phyloP scores from a whole-genome alignment of 2,797 vertebrate species.

The Cynopterus sphinx region DNA sequence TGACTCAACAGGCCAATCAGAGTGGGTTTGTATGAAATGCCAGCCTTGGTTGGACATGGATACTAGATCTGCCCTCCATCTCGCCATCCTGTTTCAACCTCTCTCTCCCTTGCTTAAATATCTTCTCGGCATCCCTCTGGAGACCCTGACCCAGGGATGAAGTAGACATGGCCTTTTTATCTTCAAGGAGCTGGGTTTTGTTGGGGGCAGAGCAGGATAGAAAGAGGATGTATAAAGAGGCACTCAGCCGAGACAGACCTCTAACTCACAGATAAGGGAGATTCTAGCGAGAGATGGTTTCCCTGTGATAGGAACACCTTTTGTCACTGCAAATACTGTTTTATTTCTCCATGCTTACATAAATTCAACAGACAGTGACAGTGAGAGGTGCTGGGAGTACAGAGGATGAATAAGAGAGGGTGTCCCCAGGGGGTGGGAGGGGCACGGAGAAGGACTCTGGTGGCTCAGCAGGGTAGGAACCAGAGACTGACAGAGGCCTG shows the following conservation, averaged over 20 bases:
- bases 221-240: neutral
- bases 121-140: neutral
- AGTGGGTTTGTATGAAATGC: neutral
- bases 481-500: neutral
- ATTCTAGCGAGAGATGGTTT: neutral
- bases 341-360: neutral
- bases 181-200: neutral
- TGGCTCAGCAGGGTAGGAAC: neutral
- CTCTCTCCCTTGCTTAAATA: neutral
- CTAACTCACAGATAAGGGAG: neutral
- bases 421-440: neutral
- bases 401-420: neutral
- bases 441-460: fast-evolving
- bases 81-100: too few relatives aligned
- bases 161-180: neutral
- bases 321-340: neutral
- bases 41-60: neutral
- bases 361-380: neutral
- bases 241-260: fast-evolving
- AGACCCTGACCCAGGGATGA: neutral
- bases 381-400: neutral
- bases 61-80: neutral
- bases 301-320: neutral
- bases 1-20: neutral
- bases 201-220: neutral